A percentile compares a stretch with the other conserved stretches of the same genome.
Conservation (phyloP, 2,113 vertebrate species). For the Scatophagus argus region DNA sequence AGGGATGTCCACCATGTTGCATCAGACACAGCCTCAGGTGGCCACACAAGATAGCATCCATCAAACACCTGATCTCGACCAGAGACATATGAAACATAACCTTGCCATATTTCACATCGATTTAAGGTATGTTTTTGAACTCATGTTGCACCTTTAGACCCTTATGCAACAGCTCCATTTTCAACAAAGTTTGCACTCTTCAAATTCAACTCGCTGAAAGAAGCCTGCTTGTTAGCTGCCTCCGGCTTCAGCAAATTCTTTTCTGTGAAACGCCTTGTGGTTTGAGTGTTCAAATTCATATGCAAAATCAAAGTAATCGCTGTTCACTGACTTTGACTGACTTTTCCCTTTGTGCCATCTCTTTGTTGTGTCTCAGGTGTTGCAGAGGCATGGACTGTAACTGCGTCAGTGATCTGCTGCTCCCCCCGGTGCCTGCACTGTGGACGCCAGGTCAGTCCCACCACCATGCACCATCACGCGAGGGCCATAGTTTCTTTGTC, state of each 20-base stretch:
- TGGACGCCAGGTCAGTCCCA: conserved; percentile 91
- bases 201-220: conserved; percentile 19
- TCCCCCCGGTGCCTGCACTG: conserved; percentile 92
- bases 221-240: conserved; percentile 2
- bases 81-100: conserved; percentile 74
- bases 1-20: conserved; percentile 76
- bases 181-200: conserved; percentile 53
- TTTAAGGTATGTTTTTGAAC: conserved; percentile 65
- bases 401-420: conserved; percentile 93
- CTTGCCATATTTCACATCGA: conserved; percentile 71
- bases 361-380: conserved; percentile 72
- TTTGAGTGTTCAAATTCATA: background rate
- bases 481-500: background rate
- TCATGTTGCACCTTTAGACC: conserved; percentile 37
- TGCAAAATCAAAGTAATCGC: background rate
- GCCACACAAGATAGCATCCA: conserved; percentile 68
- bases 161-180: conserved; percentile 66
- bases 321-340: background rate
- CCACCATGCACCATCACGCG: background rate
- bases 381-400: conserved; percentile 91
- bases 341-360: background rate
- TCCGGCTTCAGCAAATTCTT: background rate
- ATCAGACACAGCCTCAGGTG: conserved; percentile 75
- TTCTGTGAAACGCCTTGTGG: background rate
- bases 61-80: conserved; percentile 74